These are phyloP conservation scores for Trissolcus brochymenae DNA, from an alignment of 2,888 invertebrate genomes.

Conservation along the genomic window DNA sequence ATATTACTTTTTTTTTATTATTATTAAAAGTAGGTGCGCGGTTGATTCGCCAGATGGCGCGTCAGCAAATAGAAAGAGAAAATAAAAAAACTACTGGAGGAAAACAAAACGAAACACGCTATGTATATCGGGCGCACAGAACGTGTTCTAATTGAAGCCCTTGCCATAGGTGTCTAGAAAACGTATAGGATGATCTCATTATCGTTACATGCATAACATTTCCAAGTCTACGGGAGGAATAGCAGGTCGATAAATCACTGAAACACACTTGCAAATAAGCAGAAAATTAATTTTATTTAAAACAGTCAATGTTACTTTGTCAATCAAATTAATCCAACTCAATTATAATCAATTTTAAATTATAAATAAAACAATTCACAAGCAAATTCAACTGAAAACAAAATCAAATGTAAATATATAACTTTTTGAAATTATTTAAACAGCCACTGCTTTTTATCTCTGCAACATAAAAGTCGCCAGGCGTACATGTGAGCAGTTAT, in stretches of 20 bases:
- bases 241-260: constrained; percentile 42
- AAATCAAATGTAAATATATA: not conserved
- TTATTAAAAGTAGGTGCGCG: not conserved
- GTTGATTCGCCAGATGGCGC: not conserved
- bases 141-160: constrained; percentile 58
- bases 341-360: too few species aligned
- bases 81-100: constrained; percentile 13
- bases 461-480: constrained; percentile 23
- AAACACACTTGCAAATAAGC: constrained; percentile 11
- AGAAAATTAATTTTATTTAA: too few species aligned
- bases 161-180: constrained; percentile 53
- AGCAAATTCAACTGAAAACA: not conserved
- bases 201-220: constrained; percentile 41
- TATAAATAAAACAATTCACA: too few species aligned
- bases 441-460: not conserved
- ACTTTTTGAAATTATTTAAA: not conserved
- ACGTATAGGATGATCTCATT: constrained; percentile 54
- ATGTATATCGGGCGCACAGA: constrained; percentile 32
- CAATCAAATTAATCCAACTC: too few species aligned
- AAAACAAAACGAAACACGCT: constrained; percentile 26
- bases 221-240: constrained; percentile 52
- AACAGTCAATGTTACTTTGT: not conserved
- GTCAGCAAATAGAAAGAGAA: constrained; percentile 23
- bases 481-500: constrained; percentile 18
- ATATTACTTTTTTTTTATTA: not conserved